A percentile compares a stretch with the other conserved stretches of the same genome.
Conservation (phyloP, 2,797 vertebrate genomes). For the Hyperoplus lanceolatus region DNA sequence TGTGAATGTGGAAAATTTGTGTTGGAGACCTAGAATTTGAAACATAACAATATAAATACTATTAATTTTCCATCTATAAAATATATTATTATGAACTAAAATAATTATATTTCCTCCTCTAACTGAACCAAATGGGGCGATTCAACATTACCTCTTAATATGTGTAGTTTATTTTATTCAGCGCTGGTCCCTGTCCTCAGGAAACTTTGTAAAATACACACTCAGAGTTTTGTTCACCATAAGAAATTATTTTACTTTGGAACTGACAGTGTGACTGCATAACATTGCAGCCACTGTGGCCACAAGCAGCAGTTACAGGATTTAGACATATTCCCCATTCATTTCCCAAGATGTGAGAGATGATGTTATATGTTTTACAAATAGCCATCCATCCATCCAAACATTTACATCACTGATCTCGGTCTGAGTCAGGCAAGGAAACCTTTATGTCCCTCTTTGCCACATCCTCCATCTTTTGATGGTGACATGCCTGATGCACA, state of each 20-base stretch:
- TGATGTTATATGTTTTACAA: slow-evolving; percentile 16
- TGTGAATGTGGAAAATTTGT: slow-evolving; percentile 17
- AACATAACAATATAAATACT: slow-evolving; percentile 22
- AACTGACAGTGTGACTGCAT: slow-evolving; percentile 42
- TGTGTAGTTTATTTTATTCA: slow-evolving; percentile 30
- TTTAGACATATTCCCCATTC: neutral
- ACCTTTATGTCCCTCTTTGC: slow-evolving; percentile 9
- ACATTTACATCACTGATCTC: slow-evolving; percentile 2
- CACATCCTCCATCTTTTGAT: slow-evolving; percentile 23
- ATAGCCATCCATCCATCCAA: neutral
- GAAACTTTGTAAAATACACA: slow-evolving; percentile 33
- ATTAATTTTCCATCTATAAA: neutral
- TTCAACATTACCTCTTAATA: slow-evolving; percentile 10
- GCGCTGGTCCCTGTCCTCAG: slow-evolving; percentile 71
- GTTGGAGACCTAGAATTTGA: neutral
- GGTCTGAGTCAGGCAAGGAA: neutral
- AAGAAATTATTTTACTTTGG: neutral
- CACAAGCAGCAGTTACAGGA: neutral
- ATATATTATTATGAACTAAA: slow-evolving; percentile 27
- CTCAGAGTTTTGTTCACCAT: neutral
- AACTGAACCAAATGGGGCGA: slow-evolving; percentile 9
- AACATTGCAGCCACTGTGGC: slow-evolving; percentile 17
- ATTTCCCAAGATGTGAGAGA: neutral
- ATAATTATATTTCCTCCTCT: slow-evolving; percentile 8
- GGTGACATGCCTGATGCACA: slow-evolving; percentile 23